These are phyloP conservation scores for Anthopleura sola DNA, from an alignment of 64 coral and sea anemone species.

Conservation along the genomic window DNA sequence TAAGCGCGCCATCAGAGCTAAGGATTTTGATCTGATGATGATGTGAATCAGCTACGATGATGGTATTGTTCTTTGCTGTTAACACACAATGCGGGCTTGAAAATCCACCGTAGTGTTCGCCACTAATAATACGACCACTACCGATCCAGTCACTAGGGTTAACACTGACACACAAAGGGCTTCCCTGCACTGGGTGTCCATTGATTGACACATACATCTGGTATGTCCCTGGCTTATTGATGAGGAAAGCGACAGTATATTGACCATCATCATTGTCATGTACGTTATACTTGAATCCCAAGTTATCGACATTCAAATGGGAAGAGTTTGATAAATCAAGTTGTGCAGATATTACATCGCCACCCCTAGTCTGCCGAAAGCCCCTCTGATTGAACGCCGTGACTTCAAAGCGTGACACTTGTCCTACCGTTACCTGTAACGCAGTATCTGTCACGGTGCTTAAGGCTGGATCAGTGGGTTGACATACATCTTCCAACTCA, in stretches of 20 bases:
- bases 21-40: slow-evolving; percentile 62
- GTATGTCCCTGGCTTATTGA: slow-evolving; percentile 53
- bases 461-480: slow-evolving; percentile 17
- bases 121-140: slow-evolving; percentile 43
- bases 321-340: slow-evolving; percentile 17
- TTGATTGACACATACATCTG: slow-evolving; percentile 57
- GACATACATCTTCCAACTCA: slow-evolving; percentile 16
- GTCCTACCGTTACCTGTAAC: slow-evolving; percentile 43
- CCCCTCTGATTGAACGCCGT: slow-evolving; percentile 55
- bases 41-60: slow-evolving; percentile 67
- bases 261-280: slow-evolving; percentile 60
- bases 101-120: slow-evolving; percentile 61
- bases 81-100: slow-evolving; percentile 60
- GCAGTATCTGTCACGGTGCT: slow-evolving; percentile 43
- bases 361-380: slow-evolving; percentile 48
- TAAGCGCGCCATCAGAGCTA: slow-evolving; percentile 29
- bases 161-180: slow-evolving; percentile 55
- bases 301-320: slow-evolving; percentile 24
- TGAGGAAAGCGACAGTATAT: slow-evolving; percentile 52
- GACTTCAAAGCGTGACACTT: slow-evolving; percentile 52
- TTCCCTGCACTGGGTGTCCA: slow-evolving; percentile 36
- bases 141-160: slow-evolving; percentile 68
- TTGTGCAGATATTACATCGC: slow-evolving; percentile 38
- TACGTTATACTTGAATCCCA: slow-evolving; percentile 53
- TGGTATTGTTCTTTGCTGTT: slow-evolving; percentile 13